These are phyloP conservation scores for Rhodophaea formosa DNA, from an alignment of 2,888 invertebrate genomes.

Conservation along the genomic window DNA sequence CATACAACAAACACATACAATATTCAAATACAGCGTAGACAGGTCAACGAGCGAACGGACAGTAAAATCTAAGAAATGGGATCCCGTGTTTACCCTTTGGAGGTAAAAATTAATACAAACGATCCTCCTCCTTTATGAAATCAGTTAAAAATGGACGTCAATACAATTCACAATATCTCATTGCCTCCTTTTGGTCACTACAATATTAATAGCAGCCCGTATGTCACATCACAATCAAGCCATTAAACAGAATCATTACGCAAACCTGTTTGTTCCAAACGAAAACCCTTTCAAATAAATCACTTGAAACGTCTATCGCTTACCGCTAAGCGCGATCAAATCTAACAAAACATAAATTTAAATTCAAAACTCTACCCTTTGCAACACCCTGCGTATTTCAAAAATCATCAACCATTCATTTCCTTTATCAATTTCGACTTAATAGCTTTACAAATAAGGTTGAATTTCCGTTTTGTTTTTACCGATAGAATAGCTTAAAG, in stretches of 20 bases:
- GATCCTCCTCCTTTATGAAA: too few relatives aligned
- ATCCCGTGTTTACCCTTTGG: too few relatives aligned
- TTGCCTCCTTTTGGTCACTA: too few relatives aligned
- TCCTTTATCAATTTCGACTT: constrained; percentile 20
- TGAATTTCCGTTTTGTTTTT: constrained; percentile 15
- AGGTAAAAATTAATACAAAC: too few relatives aligned
- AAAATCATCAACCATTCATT: constrained; percentile 47
- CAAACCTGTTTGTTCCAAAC: constrained; percentile 29
- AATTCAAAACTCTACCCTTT: constrained; percentile 73
- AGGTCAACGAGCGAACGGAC: too few relatives aligned
- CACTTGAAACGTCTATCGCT: constrained; percentile 65
- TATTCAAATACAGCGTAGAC: too few relatives aligned
- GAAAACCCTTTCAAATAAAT: constrained; percentile 67
- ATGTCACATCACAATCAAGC: constrained; percentile 13
- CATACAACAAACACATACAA: too few relatives aligned
- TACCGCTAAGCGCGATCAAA: constrained; percentile 75
- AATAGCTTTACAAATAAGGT: constrained; percentile 15
- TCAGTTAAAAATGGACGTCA: too few relatives aligned
- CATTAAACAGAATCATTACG: constrained; percentile 17
- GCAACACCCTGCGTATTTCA: constrained; percentile 52
- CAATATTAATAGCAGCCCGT: constrained; percentile 1
- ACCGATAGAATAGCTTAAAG: constrained; percentile 38
- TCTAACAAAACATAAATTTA: constrained; percentile 81
- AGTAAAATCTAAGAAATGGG: too few relatives aligned
- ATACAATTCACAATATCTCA: too few relatives aligned